These are phyloP conservation scores for Furnarius figulus DNA, from an alignment of 2,113 vertebrate species.

Conservation along the genomic window DNA sequence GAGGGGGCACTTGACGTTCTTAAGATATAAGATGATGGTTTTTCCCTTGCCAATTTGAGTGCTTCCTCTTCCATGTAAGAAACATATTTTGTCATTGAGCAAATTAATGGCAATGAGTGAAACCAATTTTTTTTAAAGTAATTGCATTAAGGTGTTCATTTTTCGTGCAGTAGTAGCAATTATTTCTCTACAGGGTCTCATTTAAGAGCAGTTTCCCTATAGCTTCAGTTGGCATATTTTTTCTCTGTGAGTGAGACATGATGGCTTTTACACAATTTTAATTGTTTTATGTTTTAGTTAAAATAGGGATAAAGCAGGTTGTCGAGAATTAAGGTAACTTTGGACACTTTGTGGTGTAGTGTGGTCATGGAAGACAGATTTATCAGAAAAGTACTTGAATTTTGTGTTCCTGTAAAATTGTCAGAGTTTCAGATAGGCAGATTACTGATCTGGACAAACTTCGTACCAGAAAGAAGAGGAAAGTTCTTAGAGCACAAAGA, in stretches of 20 bases:
- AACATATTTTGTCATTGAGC: not conserved
- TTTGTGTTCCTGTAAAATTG: not conserved
- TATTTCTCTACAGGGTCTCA: not conserved
- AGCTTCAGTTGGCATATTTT: not conserved
- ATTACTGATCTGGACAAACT: not conserved
- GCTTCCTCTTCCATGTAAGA: not conserved
- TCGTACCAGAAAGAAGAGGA: not conserved
- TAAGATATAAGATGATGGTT: not conserved
- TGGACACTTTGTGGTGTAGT: not conserved
- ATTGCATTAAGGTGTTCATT: not conserved
- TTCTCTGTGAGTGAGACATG: not conserved
- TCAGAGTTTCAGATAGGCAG: not conserved
- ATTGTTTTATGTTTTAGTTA: not conserved
- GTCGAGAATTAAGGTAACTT: not conserved
- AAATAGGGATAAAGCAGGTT: not conserved
- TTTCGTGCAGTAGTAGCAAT: not conserved
- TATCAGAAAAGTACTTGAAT: not conserved
- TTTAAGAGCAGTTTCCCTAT: not conserved
- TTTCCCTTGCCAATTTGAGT: not conserved
- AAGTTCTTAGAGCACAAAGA: not conserved
- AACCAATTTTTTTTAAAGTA: rapidly evolving
- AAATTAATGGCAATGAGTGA: not conserved
- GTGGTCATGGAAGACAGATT: not conserved
- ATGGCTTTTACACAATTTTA: not conserved
- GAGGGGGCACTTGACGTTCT: not conserved